Evolutionary conservation across 2,113 vertebrate genomes (phyloP).

Genomic region (Salvelinus alpinus): DNA sequence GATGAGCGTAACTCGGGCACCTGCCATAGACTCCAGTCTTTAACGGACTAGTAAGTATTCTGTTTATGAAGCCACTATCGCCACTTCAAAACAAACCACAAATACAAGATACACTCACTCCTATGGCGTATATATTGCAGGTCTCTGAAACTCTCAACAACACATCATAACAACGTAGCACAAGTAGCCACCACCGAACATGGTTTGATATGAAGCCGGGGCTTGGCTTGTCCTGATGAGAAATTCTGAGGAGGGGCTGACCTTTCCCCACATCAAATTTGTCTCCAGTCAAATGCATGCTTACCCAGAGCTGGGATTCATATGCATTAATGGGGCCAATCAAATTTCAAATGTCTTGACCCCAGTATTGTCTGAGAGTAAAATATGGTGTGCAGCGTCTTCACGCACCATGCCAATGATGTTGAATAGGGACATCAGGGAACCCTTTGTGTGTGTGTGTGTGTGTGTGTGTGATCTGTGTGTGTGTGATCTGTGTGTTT

Average conservation of each 20-base stretch:
- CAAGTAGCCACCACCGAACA: neutral
- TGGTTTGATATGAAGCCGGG: neutral
- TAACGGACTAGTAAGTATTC: no score
- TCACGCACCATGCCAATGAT: neutral
- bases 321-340: slow-evolving; percentile 26
- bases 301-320: slow-evolving; percentile 17
- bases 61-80: no score
- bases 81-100: no score
- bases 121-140: no score
- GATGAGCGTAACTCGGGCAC: no score
- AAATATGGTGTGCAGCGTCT: slow-evolving; percentile 7
- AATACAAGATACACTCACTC: no score
- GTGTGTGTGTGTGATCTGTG: no score
- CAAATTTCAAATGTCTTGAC: slow-evolving; percentile 25
- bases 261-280: slow-evolving; percentile 15
- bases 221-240: neutral
- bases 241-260: slow-evolving; percentile 16
- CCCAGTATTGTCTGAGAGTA: slow-evolving; percentile 13
- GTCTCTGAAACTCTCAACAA: neutral
- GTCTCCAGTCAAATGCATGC: slow-evolving; percentile 19
- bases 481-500: no score
- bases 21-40: no score
- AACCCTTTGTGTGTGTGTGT: neutral
- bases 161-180: neutral
- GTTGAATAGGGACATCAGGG: neutral